Evolutionary conservation across 2,797 vertebrate species (phyloP), one percentile per base, ranked within the genome.

Genomic region (Luscinia megarhynchos): DNA sequence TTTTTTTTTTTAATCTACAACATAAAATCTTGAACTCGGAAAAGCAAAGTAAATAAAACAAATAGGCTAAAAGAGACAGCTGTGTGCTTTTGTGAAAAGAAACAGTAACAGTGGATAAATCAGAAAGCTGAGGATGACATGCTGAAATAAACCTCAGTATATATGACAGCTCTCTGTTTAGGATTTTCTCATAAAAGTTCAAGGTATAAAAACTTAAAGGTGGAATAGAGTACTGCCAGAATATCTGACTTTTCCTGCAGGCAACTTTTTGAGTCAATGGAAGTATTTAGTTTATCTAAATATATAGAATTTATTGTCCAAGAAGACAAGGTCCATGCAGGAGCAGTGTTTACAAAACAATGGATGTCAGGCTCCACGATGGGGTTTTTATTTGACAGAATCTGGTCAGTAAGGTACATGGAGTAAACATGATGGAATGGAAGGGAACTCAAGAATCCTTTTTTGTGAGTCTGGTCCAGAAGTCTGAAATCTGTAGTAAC

Each of bases 271-370:
- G 79, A 96, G 93, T 84, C 50, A 87, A 63, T 94, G 85, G 86
- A 95, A 93, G 57, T 96, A 95, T 96, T 97, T 95, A 96, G 93
- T 97, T 96, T 89, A 93, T 93, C 76, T 95, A 97, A 97, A 96
- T 96, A 95, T 82, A 41, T 91, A 94, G 93, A 94, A 96, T 97
- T 96, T 98, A 95, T 85, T 95, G 88, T 94, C 75, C 86, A 80
- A 92, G 80, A 92, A 93, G 86, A 91, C 61, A 93, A 93, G 87
- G 94, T 90, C 92, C 95, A 59, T 91, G 90, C 85, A 66, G 94
- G 92, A 84, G 80, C 57, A 85, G 30, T 87, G 84, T 97, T 96
- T 96, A 94, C 87, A 79, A 90, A 96, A 89, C 88, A 93, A 58
- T 89, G 94, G 88, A 84, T 94, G 78, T 92, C 89, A 95, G 94